phyloP scores from a whole-genome alignment of 2,797 vertebrate genomes.

The Coregonus sp. region DNA sequence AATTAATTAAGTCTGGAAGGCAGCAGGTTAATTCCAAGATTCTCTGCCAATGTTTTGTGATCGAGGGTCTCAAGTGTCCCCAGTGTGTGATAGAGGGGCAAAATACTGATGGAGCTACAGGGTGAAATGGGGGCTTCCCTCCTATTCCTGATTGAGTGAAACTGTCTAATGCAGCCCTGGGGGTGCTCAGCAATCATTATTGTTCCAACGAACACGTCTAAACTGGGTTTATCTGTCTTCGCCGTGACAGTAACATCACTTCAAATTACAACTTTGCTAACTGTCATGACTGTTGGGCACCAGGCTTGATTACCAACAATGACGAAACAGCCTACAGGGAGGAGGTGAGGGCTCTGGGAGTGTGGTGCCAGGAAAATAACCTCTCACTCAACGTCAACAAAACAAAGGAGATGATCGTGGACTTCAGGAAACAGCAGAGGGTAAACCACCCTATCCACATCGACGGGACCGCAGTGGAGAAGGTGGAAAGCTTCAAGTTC shows the following conservation, averaged over 20 bases:
- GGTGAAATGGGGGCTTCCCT: not conserved
- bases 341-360: too few species aligned
- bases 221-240: not conserved
- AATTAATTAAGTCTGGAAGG: slow-evolving; percentile 19
- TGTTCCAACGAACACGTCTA: not conserved
- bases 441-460: too few species aligned
- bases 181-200: not conserved
- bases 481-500: too few species aligned
- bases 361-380: too few species aligned
- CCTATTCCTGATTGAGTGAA: not conserved
- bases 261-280: not conserved
- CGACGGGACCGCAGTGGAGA: too few species aligned
- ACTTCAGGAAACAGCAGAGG: too few species aligned
- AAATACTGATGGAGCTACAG: not conserved
- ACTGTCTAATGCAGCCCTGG: too few species aligned
- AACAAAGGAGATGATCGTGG: too few species aligned
- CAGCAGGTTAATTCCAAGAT: slow-evolving; percentile 3
- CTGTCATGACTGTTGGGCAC: not conserved
- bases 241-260: not conserved
- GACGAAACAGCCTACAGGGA: too few species aligned
- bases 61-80: not conserved
- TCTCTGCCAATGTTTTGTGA: not conserved
- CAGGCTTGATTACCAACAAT: too few species aligned
- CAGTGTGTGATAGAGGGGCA: not conserved
- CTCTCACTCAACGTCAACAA: too few species aligned